phyloP scores from a whole-genome alignment of 2,797 vertebrate species.

The Pangasius krempfi region DNA sequence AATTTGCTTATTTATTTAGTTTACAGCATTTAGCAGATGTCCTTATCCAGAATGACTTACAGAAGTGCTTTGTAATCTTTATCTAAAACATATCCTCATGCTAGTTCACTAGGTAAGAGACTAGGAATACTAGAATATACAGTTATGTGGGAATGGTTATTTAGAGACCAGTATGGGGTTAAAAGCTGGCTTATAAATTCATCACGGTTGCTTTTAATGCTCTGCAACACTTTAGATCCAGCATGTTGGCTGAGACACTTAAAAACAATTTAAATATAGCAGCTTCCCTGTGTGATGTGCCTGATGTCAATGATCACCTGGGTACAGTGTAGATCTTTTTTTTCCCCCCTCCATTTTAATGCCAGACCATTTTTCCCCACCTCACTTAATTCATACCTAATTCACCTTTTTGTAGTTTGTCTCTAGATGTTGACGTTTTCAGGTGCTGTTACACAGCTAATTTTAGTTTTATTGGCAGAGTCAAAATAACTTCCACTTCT shows the following conservation, averaged over 20 bases:
- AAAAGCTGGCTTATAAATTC: neutral
- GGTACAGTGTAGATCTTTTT: too few species aligned
- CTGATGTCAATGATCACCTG: neutral
- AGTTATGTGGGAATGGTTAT: neutral
- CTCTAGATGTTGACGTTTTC: neutral
- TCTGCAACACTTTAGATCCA: neutral
- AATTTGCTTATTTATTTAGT: neutral
- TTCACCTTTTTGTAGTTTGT: too few species aligned
- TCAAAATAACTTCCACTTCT: neutral
- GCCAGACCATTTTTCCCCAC: neutral
- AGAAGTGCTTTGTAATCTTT: neutral
- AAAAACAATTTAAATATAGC: too few species aligned
- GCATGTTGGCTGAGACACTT: neutral
- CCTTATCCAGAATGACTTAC: neutral
- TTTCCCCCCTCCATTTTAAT: neutral
- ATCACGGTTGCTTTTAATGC: neutral
- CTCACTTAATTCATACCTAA: neutral
- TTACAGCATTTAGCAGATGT: neutral
- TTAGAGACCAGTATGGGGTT: neutral
- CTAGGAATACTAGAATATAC: neutral
- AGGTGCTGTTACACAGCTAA: neutral
- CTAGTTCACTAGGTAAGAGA: neutral
- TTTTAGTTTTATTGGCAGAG: neutral
- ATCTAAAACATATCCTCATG: neutral
- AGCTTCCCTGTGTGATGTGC: neutral